phyloP scores from a whole-genome alignment of 2,113 vertebrate genomes.

The Indicator indicator region DNA sequence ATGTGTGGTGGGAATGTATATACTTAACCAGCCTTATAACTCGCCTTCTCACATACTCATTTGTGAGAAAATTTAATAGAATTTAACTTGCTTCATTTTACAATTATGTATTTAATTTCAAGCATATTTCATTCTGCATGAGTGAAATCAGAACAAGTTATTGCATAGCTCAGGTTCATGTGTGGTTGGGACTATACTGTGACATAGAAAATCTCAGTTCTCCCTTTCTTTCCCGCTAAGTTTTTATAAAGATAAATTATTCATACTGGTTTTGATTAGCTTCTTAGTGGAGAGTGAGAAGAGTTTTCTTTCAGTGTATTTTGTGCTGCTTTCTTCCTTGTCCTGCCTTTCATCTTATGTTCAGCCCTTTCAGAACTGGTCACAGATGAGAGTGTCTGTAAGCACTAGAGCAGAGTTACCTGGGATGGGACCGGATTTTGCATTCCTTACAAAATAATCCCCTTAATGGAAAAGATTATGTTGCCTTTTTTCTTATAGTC shows the following conservation, averaged over 20 bases:
- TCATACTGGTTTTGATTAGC: background rate
- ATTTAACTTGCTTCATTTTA: background rate
- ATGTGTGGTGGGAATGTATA: background rate
- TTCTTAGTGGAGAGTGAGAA: background rate
- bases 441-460: background rate
- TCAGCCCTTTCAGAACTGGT: background rate
- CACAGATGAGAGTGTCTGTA: background rate
- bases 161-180: background rate
- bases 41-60: background rate
- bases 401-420: background rate
- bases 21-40: background rate
- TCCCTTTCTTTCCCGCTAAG: background rate
- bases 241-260: background rate
- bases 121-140: background rate
- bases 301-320: background rate
- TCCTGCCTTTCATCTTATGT: fast-evolving
- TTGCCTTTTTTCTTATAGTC: background rate
- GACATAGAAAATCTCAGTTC: background rate
- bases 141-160: background rate
- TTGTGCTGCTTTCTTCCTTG: background rate
- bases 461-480: background rate
- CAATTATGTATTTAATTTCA: background rate
- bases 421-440: background rate
- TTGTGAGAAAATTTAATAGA: background rate
- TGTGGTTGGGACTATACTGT: background rate